Evolutionary conservation across 2,113 vertebrate genomes (phyloP), one percentile per base, ranked within the genome.

Genomic region (Pluvialis apricaria): DNA sequence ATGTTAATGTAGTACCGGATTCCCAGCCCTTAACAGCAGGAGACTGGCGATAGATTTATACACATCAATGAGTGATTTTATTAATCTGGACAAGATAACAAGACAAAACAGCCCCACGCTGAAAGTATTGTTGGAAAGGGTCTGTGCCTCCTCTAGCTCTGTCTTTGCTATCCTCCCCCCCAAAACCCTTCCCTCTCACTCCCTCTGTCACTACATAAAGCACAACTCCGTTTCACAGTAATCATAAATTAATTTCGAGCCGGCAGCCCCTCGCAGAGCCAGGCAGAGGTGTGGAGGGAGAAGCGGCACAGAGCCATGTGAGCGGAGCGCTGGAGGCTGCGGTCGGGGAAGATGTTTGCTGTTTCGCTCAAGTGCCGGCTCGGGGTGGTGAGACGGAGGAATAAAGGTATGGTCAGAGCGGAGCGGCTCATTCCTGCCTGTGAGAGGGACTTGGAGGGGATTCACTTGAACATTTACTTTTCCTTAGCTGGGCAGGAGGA

Each of bases 351-450:
- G 97, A 99, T 99, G 99, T 99, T 99, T 80, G 98, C 99, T 25
- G 98, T 99, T 92, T 99, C 99, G 42, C 98, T 99, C 79, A 99
- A 99, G 98, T 99, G 99, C 96, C 98, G 98, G 86, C 98, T 99
- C 73, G 99, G 99, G 97, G 98, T 99, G 98, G 98, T 99, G 98
- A 99, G 98, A 97, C 98, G 98, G 60, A 97, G 98, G 94, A 98
- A 92, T 92, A 99, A 99, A 98, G 99, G 99, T 99, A 99, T 6
- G 44, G 85, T 54, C 84, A 76, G 92, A 73, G 64, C 18, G 2
- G 70, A 52, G 85, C 42, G 1, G 68, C 84, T 81, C 8, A 10
- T 55, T 93, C 44, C 96, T 91, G 83, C 65, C 79, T 18, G 47
- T 14, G 2, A 62, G 6, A 75, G 60, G 83, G 77, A 57, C 36